Conservation (phyloP, 2,797 vertebrate species). For the Melopsittacus undulatus region DNA sequence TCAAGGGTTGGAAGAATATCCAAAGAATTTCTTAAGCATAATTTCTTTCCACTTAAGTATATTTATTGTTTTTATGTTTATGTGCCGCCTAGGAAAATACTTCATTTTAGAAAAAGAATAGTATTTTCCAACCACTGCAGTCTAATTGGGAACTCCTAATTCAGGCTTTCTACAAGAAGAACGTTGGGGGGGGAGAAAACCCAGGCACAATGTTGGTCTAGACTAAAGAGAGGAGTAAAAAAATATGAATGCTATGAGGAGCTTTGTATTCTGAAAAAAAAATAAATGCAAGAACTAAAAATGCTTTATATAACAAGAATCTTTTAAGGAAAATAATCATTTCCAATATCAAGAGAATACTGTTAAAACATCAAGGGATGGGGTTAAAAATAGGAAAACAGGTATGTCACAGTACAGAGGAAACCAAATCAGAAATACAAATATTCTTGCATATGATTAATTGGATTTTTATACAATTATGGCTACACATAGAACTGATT, state of each 20-base stretch:
- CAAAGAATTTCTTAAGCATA: slow-evolving; percentile 28
- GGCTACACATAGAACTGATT: not conserved
- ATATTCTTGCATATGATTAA: not conserved
- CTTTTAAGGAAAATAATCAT: not conserved
- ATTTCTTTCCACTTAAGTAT: slow-evolving; percentile 49
- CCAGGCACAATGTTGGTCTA: not conserved
- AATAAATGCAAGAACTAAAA: not conserved
- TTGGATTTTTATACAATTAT: not conserved
- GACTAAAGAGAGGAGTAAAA: not conserved
- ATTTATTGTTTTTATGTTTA: slow-evolving; percentile 52
- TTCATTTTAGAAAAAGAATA: slow-evolving; percentile 46
- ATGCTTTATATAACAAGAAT: not conserved
- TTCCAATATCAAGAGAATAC: not conserved
- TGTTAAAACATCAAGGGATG: not conserved
- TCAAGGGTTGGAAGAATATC: slow-evolving; percentile 31
- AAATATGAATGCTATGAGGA: not conserved
- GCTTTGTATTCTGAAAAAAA: slow-evolving; percentile 19
- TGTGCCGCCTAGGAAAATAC: slow-evolving; percentile 52
- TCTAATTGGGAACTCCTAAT: slow-evolving; percentile 51
- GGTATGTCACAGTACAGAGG: not conserved
- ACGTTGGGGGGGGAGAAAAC: not conserved
- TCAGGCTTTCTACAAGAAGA: slow-evolving; percentile 11
- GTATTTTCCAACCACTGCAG: slow-evolving; percentile 44
- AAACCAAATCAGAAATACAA: not conserved
- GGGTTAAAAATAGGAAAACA: not conserved